A percentile compares a stretch with the other conserved stretches of the same genome.
Conservation (phyloP, 2,113 vertebrate genomes). For the Spea bombifrons region DNA sequence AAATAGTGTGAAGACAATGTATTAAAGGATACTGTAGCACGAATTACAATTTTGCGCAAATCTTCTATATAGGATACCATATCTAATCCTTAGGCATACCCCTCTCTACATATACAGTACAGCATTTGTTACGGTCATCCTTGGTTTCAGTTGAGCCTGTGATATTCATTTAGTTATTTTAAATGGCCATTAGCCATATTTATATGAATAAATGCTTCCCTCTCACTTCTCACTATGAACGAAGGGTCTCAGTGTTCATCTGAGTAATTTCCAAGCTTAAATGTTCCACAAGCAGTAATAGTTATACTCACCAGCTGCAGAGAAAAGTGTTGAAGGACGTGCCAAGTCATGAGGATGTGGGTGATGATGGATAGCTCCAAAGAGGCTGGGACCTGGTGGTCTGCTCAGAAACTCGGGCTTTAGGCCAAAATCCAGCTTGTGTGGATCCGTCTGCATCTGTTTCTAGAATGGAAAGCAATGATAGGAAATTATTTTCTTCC, state of each 20-base stretch:
- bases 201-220: no score
- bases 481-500: constrained; percentile 30
- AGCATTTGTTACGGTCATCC: no score
- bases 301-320: constrained; percentile 81
- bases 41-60: background rate
- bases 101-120: no score
- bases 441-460: constrained; percentile 97
- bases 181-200: no score
- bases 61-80: no score
- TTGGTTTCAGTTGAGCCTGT: no score
- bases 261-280: background rate
- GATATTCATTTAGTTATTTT: no score
- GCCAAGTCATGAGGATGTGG: constrained; percentile 91
- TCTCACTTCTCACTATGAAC: no score
- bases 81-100: no score
- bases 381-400: constrained; percentile 89
- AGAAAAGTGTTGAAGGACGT: constrained; percentile 91
- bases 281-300: background rate
- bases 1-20: constrained; percentile 24
- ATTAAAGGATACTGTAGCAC: background rate
- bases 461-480: constrained; percentile 72
- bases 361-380: constrained; percentile 87
- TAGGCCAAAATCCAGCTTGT: constrained; percentile 96
- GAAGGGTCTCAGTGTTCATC: no score
- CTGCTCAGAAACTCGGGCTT: constrained; percentile 94